Conservation (phyloP, 2,113 vertebrate species). For the Ophiodon elongatus region DNA sequence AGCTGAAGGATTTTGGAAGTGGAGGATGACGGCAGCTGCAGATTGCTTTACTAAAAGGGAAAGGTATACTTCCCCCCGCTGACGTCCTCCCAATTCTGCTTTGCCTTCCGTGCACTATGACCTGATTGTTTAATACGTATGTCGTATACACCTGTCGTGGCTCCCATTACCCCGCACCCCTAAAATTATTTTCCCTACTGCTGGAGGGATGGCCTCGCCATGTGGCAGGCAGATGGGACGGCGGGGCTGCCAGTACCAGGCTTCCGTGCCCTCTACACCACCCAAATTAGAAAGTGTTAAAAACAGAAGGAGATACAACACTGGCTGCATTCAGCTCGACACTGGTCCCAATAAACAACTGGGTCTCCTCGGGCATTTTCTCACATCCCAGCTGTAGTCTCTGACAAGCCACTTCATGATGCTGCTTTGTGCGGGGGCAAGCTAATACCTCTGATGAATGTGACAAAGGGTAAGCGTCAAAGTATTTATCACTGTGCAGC, state of each 20-base stretch:
- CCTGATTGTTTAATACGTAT: slow-evolving; percentile 55
- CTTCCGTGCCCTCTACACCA: slow-evolving; percentile 48
- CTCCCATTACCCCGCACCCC: background rate
- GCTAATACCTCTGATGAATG: slow-evolving; percentile 62
- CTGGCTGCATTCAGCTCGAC: slow-evolving; percentile 39
- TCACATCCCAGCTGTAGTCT: slow-evolving; percentile 53
- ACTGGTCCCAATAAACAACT: slow-evolving; percentile 56
- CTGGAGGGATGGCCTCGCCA: slow-evolving; percentile 33
- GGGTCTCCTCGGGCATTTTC: slow-evolving; percentile 54
- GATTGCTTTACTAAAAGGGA: slow-evolving; percentile 19
- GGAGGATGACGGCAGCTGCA: slow-evolving; percentile 36
- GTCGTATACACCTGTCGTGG: slow-evolving; percentile 27
- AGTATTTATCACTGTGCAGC: slow-evolving; percentile 56
- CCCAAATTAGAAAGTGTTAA: slow-evolving; percentile 49
- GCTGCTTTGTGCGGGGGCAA: slow-evolving; percentile 35
- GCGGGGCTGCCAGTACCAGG: slow-evolving; percentile 46
- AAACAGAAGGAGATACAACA: slow-evolving; percentile 53
- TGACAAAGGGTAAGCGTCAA: slow-evolving; percentile 53
- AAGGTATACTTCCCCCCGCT: background rate
- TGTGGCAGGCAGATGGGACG: slow-evolving; percentile 72
- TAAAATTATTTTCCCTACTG: slow-evolving; percentile 15
- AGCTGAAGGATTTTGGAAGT: slow-evolving; percentile 31
- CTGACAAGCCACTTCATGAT: slow-evolving; percentile 52
- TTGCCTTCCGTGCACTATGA: slow-evolving; percentile 27
- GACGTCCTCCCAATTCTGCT: slow-evolving; percentile 8